Base-by-base conservation (phyloP, 1,140 invertebrate species). In the Achatina immaculata region DNA sequence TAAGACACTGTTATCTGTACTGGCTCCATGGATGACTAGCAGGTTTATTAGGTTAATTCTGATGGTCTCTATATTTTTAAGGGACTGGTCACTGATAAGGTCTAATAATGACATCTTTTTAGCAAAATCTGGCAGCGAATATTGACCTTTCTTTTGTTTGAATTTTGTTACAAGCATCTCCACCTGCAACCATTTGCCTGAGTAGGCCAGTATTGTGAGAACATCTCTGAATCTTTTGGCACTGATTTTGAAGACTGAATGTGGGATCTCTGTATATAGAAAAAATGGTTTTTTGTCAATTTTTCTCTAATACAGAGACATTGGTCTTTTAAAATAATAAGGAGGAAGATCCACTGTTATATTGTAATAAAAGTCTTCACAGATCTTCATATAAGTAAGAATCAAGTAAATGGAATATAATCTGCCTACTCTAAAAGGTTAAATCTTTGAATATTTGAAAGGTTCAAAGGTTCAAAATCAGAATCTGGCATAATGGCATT, bases 131-230 rank as follows among this genome's bases (percentile, higher is more conserved):
- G 71, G 24, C 19, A 85, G 45, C 42, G 68, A 48, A 21, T 83
- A 34, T 58, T 43, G 48, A 24, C 83, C 80, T 66, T 79, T 34
- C 48, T 62, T 85, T 36, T 66, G 51, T 21, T 48, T 58, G 68
- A 78, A 85, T 51, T 84, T 85, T 75, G 80, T 77, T 31, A 88
- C 83, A 36, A 84, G 58, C 51, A 75, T 80, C 55, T 87, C 81
- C 51, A 88, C 36, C 73, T 86, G 86, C 58, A 80, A 55, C 88
- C 88, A 89, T 24, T 83, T 83, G 42, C 84, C 81, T 42, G 62
- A 72, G 1, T 65, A 40, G 0, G 85, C 85, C 16, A 87, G 76
- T 28, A 55, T 72, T 28, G 84, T 78, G 14, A 88, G 65, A 0
- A 88, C 83, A 19, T 78, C 42, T 28, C 28, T 48, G 14, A 43